Evolutionary conservation across 2,113 vertebrate genomes (phyloP).

Genomic region (Ptychochromis oligacanthus): DNA sequence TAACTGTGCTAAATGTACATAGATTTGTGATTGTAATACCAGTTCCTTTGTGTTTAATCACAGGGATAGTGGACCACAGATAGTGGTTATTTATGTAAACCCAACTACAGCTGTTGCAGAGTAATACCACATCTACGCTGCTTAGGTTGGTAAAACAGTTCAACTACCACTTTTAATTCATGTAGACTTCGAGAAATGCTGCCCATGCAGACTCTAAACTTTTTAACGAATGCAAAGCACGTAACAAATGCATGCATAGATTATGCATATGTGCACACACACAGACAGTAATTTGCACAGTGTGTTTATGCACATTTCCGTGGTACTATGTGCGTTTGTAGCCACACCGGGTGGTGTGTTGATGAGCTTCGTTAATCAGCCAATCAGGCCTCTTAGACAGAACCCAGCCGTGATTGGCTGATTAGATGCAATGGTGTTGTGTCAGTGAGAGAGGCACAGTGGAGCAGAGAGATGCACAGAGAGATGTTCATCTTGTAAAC

Average conservation of each 20-base stretch:
- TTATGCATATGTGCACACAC: constrained; percentile 32
- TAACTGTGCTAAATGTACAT: neutral
- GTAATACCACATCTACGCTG: neutral
- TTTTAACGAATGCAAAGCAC: constrained; percentile 40
- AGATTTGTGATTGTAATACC: neutral
- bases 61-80: neutral
- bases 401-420: constrained; percentile 73
- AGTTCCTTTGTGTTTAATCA: neutral
- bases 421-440: constrained; percentile 59
- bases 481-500: constrained; percentile 58
- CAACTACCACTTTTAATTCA: constrained; percentile 22
- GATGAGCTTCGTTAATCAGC: constrained; percentile 74
- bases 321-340: constrained; percentile 6
- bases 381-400: constrained; percentile 73
- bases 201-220: constrained; percentile 5
- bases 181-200: neutral
- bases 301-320: neutral
- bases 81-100: constrained; percentile 4
- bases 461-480: constrained; percentile 16
- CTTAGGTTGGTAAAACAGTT: constrained; percentile 6
- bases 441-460: constrained; percentile 41
- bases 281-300: constrained; percentile 11
- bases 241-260: constrained; percentile 35
- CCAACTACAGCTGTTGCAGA: constrained; percentile 3
- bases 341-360: constrained; percentile 59